These are phyloP conservation scores for Dysmachus trigonus DNA, from an alignment of 2,888 invertebrate species.

Conservation along the genomic window DNA sequence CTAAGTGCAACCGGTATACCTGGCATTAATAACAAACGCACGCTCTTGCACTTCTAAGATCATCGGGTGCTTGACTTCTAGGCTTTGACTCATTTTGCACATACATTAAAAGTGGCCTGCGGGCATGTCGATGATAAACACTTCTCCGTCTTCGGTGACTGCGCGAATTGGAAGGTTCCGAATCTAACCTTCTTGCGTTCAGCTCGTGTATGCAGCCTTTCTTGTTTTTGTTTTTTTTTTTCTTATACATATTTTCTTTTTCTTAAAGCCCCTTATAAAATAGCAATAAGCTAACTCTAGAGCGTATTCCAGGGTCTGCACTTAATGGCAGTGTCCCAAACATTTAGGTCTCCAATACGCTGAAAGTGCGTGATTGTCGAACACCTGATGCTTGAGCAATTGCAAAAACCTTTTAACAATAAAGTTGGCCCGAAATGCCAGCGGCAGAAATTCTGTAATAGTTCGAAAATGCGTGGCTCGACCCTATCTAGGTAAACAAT, in stretches of 20 bases:
- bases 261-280: neutral
- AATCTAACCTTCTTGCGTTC: neutral
- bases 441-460: neutral
- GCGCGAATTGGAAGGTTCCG: neutral
- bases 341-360: neutral
- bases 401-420: neutral
- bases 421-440: neutral
- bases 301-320: neutral
- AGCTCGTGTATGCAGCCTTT: neutral
- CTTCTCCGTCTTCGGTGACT: constrained; percentile 17
- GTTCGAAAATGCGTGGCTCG: constrained; percentile 6
- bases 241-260: neutral
- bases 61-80: constrained; percentile 5
- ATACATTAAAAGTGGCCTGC: constrained; percentile 2
- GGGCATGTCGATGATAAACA: constrained; percentile 25
- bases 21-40: constrained; percentile 11
- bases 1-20: neutral
- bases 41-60: constrained; percentile 19
- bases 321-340: neutral
- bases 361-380: neutral
- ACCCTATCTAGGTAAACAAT: neutral
- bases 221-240: neutral
- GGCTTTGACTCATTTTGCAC: constrained; percentile 28
- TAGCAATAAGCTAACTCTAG: neutral
- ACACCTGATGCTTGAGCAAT: neutral